Evolutionary conservation across 2,888 invertebrate species (phyloP), one percentile per base, ranked within the genome.

Genomic region (Netelia virgata): DNA sequence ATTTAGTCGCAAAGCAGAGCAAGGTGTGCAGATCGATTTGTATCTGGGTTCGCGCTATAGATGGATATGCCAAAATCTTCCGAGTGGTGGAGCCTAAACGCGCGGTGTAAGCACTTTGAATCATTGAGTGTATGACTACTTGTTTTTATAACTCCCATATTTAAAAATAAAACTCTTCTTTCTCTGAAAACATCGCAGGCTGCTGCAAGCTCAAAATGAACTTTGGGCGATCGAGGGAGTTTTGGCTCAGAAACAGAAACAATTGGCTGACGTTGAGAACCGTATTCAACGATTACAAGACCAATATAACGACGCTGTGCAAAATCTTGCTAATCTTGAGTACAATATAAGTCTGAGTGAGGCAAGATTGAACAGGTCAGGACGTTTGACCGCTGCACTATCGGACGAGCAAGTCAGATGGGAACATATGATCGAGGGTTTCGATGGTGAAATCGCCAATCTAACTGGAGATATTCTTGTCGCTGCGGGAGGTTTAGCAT

Each of bases 31-130:
- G 96, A 88, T 98, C 98, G 9, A 96, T 98, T 94, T 98, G 98
- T 88, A 95, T 98, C 93, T 98, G 98, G 98, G 98, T 98, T 8
- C 95, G 97, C 91, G 98, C 98, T 0, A 97, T 98, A 87, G 97
- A 98, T 89, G 96, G 96, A 91, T 98, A 98, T 91, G 96, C 98
- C 0, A 97, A 97, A 94, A 97, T 98, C 0, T 98, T 96, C 93
- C 95, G 96, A 92, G 96, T 97, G 8, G 98, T 98, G 1, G 97
- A 98, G 91, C 98, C 98, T 0, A 98, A 98, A 94, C 96, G 97
- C 76, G 94, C 96, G 85, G 96, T 95, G 97, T 97, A 93, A 94
- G 94, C n/a, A 68, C 81, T 28, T 55, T 74, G 8, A 36, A 69
- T 69, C 23, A 23, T 53, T 68, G 36, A 47, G 41, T 1, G 6